Percentiles rank a stretch among this genome's conserved stretches.
phyloP scores from a whole-genome alignment of 2,797 vertebrate genomes.

The Mallotus villosus region DNA sequence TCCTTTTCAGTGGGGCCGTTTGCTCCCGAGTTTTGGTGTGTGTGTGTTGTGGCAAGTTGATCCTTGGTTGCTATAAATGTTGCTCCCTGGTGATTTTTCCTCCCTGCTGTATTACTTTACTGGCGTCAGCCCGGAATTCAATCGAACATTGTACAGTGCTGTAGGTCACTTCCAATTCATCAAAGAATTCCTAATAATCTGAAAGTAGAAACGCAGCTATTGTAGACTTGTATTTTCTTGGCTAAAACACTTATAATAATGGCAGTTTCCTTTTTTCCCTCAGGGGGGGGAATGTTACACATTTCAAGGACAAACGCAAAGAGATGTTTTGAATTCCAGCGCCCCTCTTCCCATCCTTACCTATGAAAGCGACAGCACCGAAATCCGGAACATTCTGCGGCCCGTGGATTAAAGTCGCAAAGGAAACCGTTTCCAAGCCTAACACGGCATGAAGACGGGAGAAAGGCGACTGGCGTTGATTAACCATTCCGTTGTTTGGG shows the following conservation, averaged over 20 bases:
- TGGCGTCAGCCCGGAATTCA: neutral
- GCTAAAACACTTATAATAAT: neutral
- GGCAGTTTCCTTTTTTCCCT: neutral
- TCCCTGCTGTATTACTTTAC: neutral
- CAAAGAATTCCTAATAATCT: neutral
- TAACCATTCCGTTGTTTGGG: no score
- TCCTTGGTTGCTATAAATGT: neutral
- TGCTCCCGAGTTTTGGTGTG: neutral
- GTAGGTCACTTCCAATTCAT: neutral
- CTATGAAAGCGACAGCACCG: no score
- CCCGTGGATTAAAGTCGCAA: slow-evolving; percentile 48
- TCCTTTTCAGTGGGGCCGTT: slow-evolving; percentile 7
- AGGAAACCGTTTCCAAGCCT: slow-evolving; percentile 37
- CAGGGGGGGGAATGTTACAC: neutral
- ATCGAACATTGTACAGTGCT: neutral
- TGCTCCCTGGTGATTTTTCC: neutral
- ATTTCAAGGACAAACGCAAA: neutral
- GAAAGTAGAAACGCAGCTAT: neutral
- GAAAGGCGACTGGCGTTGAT: slow-evolving; percentile 51
- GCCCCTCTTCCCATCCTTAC: neutral
- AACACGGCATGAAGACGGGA: slow-evolving; percentile 44
- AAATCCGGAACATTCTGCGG: slow-evolving; percentile 6
- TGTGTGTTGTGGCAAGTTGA: neutral
- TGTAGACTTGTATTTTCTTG: neutral
- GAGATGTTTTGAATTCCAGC: neutral